phyloP scores from a whole-genome alignment of 2,888 invertebrate genomes.

The Dryocosmus kuriphilus region DNA sequence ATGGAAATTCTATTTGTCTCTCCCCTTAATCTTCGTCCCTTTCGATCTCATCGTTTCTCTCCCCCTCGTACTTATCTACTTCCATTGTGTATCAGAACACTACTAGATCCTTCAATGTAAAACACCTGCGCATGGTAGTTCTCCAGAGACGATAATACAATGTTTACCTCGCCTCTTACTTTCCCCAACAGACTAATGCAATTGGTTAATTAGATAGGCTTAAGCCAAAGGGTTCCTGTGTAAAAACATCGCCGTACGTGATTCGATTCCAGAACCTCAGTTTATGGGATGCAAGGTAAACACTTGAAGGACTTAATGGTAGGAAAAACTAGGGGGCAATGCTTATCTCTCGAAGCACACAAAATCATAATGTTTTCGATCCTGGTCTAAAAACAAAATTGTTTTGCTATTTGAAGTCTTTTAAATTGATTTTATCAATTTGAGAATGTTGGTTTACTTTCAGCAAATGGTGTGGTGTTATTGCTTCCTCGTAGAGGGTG shows the following conservation, averaged over 20 bases:
- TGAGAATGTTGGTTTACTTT: neutral
- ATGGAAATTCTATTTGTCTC: constrained; percentile 25
- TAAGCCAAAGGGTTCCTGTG: constrained; percentile 18
- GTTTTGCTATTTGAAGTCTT: neutral
- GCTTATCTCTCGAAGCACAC: neutral
- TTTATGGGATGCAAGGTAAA: constrained; percentile 17
- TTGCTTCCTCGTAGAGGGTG: too few species aligned
- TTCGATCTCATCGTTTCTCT: neutral
- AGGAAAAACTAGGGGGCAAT: neutral
- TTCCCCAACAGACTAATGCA: constrained; percentile 10
- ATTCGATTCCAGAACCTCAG: constrained; percentile 15
- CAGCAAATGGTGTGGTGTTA: too few species aligned
- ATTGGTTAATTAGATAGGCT: constrained; percentile 33
- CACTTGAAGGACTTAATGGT: constrained; percentile 17
- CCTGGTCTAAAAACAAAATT: neutral
- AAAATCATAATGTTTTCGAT: neutral
- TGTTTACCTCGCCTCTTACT: constrained; percentile 28
- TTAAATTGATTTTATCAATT: neutral
- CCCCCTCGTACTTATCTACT: constrained; percentile 13
- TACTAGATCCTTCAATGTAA: constrained; percentile 34
- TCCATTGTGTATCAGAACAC: constrained; percentile 23
- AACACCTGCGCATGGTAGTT: constrained; percentile 34
- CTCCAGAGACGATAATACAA: constrained; percentile 35
- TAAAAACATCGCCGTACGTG: constrained; percentile 28
- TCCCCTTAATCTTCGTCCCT: neutral